Conservation (phyloP, 2,797 vertebrate genomes). For the Chiloscyllium punctatum region DNA sequence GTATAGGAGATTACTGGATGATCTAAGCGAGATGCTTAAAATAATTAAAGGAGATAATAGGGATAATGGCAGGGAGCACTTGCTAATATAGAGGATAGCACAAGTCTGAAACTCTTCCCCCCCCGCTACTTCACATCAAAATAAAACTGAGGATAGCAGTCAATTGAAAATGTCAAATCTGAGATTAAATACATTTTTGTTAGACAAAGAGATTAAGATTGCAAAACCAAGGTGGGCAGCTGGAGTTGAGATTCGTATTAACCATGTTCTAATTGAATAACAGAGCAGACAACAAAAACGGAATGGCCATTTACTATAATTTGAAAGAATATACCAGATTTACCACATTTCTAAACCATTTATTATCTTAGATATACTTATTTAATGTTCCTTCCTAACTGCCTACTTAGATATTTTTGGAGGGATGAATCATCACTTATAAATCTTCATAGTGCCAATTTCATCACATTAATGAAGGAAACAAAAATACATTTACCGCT, state of each 20-base stretch:
- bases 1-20: background rate
- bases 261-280: background rate
- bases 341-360: background rate
- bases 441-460: background rate
- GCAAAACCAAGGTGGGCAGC: background rate
- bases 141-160: background rate
- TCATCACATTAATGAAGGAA: background rate
- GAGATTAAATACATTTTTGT: background rate
- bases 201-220: background rate
- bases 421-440: background rate
- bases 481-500: background rate
- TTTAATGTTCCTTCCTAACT: background rate
- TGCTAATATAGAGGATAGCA: background rate
- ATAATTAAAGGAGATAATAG: background rate
- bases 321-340: background rate
- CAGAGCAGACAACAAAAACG: background rate
- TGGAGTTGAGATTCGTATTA: background rate
- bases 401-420: background rate
- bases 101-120: background rate
- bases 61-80: background rate
- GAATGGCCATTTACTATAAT: background rate
- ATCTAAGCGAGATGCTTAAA: background rate
- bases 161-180: background rate
- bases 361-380: background rate
- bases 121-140: background rate